phyloP scores from a whole-genome alignment of 2,113 vertebrate genomes.

The Aldabrachelys gigantea region DNA sequence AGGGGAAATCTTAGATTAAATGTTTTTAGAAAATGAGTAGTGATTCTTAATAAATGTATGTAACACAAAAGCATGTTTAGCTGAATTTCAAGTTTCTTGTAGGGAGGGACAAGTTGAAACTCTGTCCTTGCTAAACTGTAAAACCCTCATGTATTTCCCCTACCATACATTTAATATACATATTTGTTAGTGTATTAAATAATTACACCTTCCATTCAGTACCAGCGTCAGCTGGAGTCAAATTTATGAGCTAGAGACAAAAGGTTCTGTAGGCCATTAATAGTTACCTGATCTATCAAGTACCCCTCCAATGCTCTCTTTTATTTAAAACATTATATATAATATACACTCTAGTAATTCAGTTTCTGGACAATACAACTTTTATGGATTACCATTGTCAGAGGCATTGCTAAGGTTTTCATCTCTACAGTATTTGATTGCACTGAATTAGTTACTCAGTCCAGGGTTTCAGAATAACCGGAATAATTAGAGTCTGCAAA shows the following conservation, averaged over 20 bases:
- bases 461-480: neutral
- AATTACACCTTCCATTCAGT: neutral
- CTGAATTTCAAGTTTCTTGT: slow-evolving; percentile 6
- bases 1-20: slow-evolving; percentile 2
- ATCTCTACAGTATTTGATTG: neutral
- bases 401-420: neutral
- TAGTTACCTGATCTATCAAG: neutral
- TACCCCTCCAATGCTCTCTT: neutral
- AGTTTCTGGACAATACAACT: neutral
- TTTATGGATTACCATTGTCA: neutral
- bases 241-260: neutral
- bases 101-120: neutral
- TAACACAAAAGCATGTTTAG: neutral
- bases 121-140: neutral
- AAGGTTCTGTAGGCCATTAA: neutral
- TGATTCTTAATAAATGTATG: neutral
- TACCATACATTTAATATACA: neutral
- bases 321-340: neutral
- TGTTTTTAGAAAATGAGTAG: neutral
- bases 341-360: neutral
- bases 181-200: neutral
- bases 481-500: neutral
- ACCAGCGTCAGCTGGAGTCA: neutral
- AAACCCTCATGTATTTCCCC: neutral
- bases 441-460: neutral